Evolutionary conservation across 2,113 vertebrate species (phyloP), one percentile per base, ranked within the genome.

Genomic region (Oreochromis tanganicae): DNA sequence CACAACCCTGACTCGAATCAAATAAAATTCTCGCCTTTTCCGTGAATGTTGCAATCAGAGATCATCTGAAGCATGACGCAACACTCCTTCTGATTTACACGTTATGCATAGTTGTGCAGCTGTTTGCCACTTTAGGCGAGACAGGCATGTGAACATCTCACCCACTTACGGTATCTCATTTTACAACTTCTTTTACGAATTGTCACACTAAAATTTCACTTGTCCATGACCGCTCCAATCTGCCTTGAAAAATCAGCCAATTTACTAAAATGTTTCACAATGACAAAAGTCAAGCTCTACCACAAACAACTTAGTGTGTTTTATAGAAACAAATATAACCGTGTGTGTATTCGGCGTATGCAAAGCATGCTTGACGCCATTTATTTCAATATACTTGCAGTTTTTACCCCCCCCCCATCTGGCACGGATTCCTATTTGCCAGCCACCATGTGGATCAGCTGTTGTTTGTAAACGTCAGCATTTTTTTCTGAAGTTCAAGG

Each of bases 51-150:
- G 66, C 36, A 56, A 52, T 54, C 14, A 21, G 11, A 9, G 38
- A 2, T 78, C n/a, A 24, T 57, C 50, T 27, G 9, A 79, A 32
- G 9, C 19, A 85, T 92, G 86, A 93, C 75, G 92, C 92, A 91
- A 91, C 32, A 46, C 7, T 52, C 10, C 16, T 2, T 21, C 16
- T 3, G 4, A 79, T 86, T 81, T 19, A 52, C 61, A 16, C 2
- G 57, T 38, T 8, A 52, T 79, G 48, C 55, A 56, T 5, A 21
- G 3, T 29, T 4, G 2, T 83, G 13, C 6, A 78, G 36, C 27
- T 80, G 11, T 66, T 32, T 50, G 16, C 46, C 4, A n/a, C 73
- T 78, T 8, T n/a, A 50, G 17, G 10, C 80, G 43, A 27, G 13
- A 29, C 17, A 50, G 14, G 6, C 55, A 17, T 24, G 7, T 38